Conservation (phyloP, 2,113 vertebrate species). For the Ceratotherium simum region DNA sequence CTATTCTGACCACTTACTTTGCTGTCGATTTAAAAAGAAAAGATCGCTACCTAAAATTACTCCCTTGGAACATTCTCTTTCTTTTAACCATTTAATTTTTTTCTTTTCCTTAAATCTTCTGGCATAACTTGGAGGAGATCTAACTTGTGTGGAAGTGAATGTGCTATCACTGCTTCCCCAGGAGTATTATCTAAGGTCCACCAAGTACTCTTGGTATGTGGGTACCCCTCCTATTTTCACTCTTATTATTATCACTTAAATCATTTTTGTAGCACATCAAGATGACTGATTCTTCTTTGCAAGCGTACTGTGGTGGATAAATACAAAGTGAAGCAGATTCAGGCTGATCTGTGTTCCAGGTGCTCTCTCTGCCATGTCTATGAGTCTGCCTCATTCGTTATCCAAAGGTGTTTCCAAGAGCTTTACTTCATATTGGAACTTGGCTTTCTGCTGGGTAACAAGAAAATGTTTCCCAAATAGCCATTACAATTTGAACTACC, state of each 20-base stretch:
- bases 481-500: slow-evolving; percentile 77
- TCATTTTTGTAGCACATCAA: background rate
- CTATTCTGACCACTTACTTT: background rate
- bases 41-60: background rate
- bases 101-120: background rate
- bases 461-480: slow-evolving; percentile 79
- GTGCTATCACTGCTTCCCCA: background rate
- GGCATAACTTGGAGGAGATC: background rate
- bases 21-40: background rate
- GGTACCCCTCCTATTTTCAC: background rate
- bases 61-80: background rate
- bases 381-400: slow-evolving; percentile 78
- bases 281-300: background rate
- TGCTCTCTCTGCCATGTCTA: slow-evolving; percentile 76
- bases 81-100: background rate
- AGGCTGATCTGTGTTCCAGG: slow-evolving; percentile 76
- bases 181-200: background rate
- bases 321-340: slow-evolving; percentile 77
- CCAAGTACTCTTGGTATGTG: background rate
- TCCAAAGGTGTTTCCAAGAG: slow-evolving; percentile 81
- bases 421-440: slow-evolving; percentile 75
- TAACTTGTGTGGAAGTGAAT: background rate
- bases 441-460: slow-evolving; percentile 67
- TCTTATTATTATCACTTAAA: background rate
- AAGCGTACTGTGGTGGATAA: slow-evolving; percentile 9